Percentiles rank a stretch among this genome's conserved stretches.
phyloP scores from a whole-genome alignment of 2,113 vertebrate genomes.

The Stigmatopora nigra region DNA sequence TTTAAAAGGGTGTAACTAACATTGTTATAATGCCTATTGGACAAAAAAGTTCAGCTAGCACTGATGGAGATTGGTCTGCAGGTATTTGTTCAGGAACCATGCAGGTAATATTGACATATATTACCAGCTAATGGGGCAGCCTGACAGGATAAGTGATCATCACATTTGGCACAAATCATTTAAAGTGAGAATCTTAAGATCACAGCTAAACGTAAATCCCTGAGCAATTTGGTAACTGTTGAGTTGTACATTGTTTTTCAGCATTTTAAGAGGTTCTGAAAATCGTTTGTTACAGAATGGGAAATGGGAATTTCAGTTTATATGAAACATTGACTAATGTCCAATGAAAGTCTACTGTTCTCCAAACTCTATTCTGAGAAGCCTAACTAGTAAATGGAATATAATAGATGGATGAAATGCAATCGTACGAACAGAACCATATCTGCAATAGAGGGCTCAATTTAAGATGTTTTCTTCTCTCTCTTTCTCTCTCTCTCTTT shows the following conservation, averaged over 20 bases:
- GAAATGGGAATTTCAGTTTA: background rate
- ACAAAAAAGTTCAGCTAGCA: background rate
- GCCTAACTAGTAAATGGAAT: too few species aligned
- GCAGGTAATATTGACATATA: background rate
- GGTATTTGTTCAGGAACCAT: constrained; percentile 4
- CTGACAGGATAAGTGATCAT: background rate
- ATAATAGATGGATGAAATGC: too few species aligned
- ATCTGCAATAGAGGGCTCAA: too few species aligned
- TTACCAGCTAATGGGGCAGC: background rate
- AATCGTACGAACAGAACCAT: too few species aligned
- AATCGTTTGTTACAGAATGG: background rate
- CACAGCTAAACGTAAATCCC: background rate
- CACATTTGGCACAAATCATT: background rate
- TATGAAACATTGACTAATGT: background rate
- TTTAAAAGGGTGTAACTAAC: background rate
- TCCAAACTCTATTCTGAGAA: too few species aligned
- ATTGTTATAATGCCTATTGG: background rate
- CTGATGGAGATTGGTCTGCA: background rate
- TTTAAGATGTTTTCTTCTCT: background rate
- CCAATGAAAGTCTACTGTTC: too few species aligned
- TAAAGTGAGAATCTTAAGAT: background rate
- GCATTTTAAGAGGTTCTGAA: background rate
- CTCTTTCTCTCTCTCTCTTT: too few species aligned
- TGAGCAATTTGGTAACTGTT: background rate
- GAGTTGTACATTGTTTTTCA: background rate